Evolutionary conservation across 1,140 invertebrate species (phyloP).

Genomic region (Eupeodes corollae): DNA sequence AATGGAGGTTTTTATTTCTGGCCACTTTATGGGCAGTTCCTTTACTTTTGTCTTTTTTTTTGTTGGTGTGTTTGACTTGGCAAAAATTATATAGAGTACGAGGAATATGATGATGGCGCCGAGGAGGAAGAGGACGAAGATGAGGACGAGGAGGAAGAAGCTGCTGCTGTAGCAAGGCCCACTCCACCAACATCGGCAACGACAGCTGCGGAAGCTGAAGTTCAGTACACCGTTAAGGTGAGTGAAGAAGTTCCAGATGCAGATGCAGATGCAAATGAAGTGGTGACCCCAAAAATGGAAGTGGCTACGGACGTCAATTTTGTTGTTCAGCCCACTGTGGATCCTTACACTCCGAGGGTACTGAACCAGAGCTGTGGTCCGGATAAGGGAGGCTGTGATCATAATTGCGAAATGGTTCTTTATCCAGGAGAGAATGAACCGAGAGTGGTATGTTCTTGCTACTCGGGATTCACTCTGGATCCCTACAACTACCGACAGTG

Average conservation of each 20-base stretch:
- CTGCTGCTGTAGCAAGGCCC: constrained; percentile 6
- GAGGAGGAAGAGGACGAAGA: constrained; percentile 8
- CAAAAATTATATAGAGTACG: neutral
- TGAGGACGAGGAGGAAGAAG: neutral
- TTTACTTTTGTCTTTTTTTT: neutral
- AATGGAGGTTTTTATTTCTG: neutral
- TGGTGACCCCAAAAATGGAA: neutral
- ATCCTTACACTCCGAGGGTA: constrained; percentile 22
- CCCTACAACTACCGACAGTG: constrained; percentile 22
- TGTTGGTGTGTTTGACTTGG: too few species aligned
- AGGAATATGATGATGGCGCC: constrained; percentile 19
- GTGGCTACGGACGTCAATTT: constrained; percentile 10
- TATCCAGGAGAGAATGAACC: constrained; percentile 28
- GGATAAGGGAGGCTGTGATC: constrained; percentile 31
- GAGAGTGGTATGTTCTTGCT: constrained; percentile 25
- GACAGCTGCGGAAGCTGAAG: neutral
- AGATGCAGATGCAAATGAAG: neutral
- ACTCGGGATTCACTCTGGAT: constrained; percentile 26
- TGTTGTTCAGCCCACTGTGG: constrained; percentile 15
- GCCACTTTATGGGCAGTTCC: neutral
- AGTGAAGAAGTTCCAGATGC: neutral
- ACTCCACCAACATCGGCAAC: constrained; percentile 13
- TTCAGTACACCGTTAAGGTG: neutral
- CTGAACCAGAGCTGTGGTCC: constrained; percentile 22
- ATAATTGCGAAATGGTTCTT: constrained; percentile 28